A percentile compares a stretch with the other conserved stretches of the same genome.
phyloP scores from a whole-genome alignment of 1,140 invertebrate genomes.

The Macrostomum lignano region DNA sequence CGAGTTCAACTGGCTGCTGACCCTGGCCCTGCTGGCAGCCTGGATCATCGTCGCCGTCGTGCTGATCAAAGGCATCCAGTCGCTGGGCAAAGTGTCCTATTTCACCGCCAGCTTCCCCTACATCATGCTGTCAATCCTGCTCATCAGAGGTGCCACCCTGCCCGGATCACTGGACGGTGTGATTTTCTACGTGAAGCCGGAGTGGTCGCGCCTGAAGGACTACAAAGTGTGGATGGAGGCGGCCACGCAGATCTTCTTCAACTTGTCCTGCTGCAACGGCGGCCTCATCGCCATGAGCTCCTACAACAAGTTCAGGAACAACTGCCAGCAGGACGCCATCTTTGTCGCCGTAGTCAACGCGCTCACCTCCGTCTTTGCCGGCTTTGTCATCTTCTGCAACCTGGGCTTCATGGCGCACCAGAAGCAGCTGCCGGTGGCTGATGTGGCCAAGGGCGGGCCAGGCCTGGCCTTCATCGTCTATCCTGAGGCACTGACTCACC shows the following conservation, averaged over 20 bases:
- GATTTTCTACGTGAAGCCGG: slow-evolving; percentile 28
- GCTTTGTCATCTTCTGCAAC: slow-evolving; percentile 82
- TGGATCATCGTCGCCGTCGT: slow-evolving; percentile 76
- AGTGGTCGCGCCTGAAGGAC: slow-evolving; percentile 1
- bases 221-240: slow-evolving; percentile 52
- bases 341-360: slow-evolving; percentile 54
- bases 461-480: too few relatives aligned
- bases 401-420: slow-evolving; percentile 39
- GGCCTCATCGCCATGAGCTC: slow-evolving; percentile 72
- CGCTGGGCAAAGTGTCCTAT: slow-evolving; percentile 58
- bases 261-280: slow-evolving; percentile 63
- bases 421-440: slow-evolving; percentile 14
- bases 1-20: slow-evolving; percentile 53
- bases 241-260: slow-evolving; percentile 68
- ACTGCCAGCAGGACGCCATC: slow-evolving; percentile 30
- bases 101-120: slow-evolving; percentile 53
- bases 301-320: slow-evolving; percentile 68
- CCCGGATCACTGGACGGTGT: slow-evolving; percentile 45
- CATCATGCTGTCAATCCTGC: slow-evolving; percentile 44
- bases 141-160: slow-evolving; percentile 44
- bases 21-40: slow-evolving; percentile 54
- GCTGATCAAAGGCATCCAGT: slow-evolving; percentile 71
- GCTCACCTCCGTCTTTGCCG: slow-evolving; percentile 81
- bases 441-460: slow-evolving; percentile 19
- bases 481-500: too few relatives aligned